Evolutionary conservation across 37 sponge, comb jelly and placozoan species (phyloP).

Genomic region (Agelas oroides): DNA sequence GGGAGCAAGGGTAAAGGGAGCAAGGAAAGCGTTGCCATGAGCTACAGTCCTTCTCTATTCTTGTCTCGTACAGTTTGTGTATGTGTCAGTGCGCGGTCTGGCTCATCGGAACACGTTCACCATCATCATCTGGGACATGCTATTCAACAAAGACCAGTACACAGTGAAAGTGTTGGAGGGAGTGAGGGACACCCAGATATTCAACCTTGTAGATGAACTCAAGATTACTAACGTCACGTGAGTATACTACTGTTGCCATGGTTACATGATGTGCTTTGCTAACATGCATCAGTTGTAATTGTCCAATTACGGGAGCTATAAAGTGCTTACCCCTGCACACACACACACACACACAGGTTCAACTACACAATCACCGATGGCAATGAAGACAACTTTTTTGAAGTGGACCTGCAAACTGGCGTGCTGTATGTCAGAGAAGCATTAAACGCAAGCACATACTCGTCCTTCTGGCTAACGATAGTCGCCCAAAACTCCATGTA

Average conservation of each 20-base stretch:
- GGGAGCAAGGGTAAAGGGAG: too few species aligned
- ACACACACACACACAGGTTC: slow-evolving; percentile 55
- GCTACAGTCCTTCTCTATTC: too few species aligned
- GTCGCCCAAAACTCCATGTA: slow-evolving; percentile 66
- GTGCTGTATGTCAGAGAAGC: slow-evolving; percentile 11
- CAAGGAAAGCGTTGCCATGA: too few species aligned
- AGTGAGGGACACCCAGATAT: not conserved
- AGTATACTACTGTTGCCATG: not conserved
- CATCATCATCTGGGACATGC: slow-evolving; percentile 75
- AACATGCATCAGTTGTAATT: too few species aligned
- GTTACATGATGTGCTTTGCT: too few species aligned
- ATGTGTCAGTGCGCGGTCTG: slow-evolving; percentile 62
- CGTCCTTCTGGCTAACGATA: slow-evolving; percentile 50
- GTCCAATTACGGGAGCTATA: too few species aligned
- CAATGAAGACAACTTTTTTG: slow-evolving; percentile 57
- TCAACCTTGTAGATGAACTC: slow-evolving; percentile 39
- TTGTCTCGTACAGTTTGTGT: slow-evolving; percentile 78
- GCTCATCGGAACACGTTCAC: slow-evolving; percentile 56
- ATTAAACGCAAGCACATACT: slow-evolving; percentile 12
- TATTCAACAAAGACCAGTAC: slow-evolving; percentile 67
- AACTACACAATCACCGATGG: slow-evolving; percentile 67
- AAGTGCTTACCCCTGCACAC: not conserved
- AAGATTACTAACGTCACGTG: slow-evolving; percentile 52
- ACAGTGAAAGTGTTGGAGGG: slow-evolving; percentile 34
- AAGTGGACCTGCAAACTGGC: slow-evolving; percentile 42